Base-by-base conservation (phyloP, 2,888 invertebrate species). In the Lithophane ornitopus region DNA sequence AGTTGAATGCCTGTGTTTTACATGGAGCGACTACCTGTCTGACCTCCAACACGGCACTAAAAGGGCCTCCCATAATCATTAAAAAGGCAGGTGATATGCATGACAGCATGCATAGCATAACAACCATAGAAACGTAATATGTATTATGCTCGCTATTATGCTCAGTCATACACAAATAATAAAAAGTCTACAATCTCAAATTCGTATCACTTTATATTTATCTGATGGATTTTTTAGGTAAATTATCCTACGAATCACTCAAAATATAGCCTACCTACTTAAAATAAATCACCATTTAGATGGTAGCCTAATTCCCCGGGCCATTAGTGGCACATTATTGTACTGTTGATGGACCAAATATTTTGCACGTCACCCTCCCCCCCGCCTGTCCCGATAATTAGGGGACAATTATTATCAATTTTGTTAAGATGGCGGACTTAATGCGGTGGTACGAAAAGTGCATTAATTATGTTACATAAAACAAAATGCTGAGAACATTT, bases 311-410 rank as follows among this genome's bases (percentile, higher is more conserved):
- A 91, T 90, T 90, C 87, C 80, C 76, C 54, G 54, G 28, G 85
- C 90, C 91, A 91, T 91, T 92, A 92, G 88, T 84, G 80, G 73
- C 84, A 75, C 87, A 89, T 90, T 91, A 90, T 89, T 81, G 84
- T 82, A 76, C 70, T 87, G 87, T 89, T 91, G 89, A 89, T 88
- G 81, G 84, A 80, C 44, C 58, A 74, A 80, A 87, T 87, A 87
- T 91, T 90, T 89, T 78, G 90, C 89, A 62, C 72, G 88, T 91
- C 91, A 91, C 84, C 12, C 19, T 1, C 19, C 46, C 69, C 14
- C n/a, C 26, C 52, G 16, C 9, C 61, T 41, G 44, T 58, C 77
- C 74, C 59, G 39, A 77, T 86, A 84, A 85, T 87, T 87, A 87
- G 44, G 79, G 44, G 80, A 82, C 83, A 80, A 83, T 86, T 81